phyloP scores from a whole-genome alignment of 2,888 invertebrate genomes.

The Spicauda simplicius region DNA sequence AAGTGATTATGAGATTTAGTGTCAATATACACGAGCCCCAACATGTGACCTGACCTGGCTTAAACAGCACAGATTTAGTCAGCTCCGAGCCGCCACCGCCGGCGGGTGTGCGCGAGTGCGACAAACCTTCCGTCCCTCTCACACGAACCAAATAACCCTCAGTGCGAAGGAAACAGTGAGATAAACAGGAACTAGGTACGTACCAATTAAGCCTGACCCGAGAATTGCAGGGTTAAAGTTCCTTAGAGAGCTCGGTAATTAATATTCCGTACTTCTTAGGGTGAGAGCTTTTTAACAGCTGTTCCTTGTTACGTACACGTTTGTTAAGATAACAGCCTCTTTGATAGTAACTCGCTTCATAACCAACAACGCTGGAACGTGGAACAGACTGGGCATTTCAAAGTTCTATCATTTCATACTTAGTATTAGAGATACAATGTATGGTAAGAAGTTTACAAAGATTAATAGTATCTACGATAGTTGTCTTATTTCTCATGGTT shows the following conservation, averaged over 20 bases:
- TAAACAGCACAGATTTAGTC: slow-evolving; percentile 81
- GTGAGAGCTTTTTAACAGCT: slow-evolving; percentile 22
- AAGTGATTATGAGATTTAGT: background rate
- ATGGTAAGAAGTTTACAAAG: too few species aligned
- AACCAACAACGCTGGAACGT: background rate
- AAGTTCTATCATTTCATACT: too few species aligned
- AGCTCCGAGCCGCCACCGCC: slow-evolving; percentile 73
- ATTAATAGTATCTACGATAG: too few species aligned
- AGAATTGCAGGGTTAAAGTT: slow-evolving; percentile 51
- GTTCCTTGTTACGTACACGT: slow-evolving; percentile 19
- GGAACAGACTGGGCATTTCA: background rate
- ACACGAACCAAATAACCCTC: slow-evolving; percentile 55
- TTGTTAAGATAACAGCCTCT: slow-evolving; percentile 3
- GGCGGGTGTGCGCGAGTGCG: slow-evolving; percentile 61
- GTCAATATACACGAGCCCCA: slow-evolving; percentile 55
- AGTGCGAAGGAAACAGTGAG: slow-evolving; percentile 58
- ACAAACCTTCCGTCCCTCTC: slow-evolving; percentile 59
- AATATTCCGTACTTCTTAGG: slow-evolving; percentile 22
- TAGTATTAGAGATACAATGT: too few species aligned
- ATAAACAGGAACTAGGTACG: slow-evolving; percentile 52
- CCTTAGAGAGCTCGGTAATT: slow-evolving; percentile 43
- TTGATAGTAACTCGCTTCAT: background rate
- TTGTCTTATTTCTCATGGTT: too few species aligned
- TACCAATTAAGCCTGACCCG: slow-evolving; percentile 55
- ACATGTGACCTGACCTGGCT: slow-evolving; percentile 78